Conservation (phyloP, 1,140 invertebrate species). For the Aradophagus sp. region DNA sequence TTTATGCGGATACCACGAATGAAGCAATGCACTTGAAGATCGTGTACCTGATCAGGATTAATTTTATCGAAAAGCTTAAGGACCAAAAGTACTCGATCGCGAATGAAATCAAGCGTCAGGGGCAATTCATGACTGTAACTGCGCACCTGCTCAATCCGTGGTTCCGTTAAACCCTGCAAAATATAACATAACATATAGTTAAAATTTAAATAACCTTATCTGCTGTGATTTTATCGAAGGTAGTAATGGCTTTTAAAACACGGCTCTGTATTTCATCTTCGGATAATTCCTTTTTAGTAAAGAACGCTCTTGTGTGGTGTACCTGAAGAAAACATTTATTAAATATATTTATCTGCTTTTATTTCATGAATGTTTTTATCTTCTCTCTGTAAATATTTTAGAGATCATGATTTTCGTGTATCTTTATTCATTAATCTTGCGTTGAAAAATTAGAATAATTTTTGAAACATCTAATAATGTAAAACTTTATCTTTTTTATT, state of each 20-base stretch:
- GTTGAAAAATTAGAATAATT: no score
- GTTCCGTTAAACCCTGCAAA: slow-evolving; percentile 79
- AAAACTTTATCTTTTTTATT: no score
- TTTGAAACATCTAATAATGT: no score
- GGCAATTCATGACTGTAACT: slow-evolving; percentile 84
- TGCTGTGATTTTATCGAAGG: slow-evolving; percentile 86
- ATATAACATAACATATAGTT: slow-evolving; percentile 71
- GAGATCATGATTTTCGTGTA: no score
- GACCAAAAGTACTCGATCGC: slow-evolving; percentile 91
- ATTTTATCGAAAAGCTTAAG: slow-evolving; percentile 98
- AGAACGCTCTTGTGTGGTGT: no score
- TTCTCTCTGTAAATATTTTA: no score
- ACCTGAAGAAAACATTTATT: no score
- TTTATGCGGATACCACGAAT: slow-evolving; percentile 63
- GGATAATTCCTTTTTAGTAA: slow-evolving; percentile 28
- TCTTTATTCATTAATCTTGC: no score
- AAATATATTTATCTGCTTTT: no score
- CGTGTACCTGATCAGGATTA: slow-evolving; percentile 89
- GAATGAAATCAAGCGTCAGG: slow-evolving; percentile 87
- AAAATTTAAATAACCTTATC: slow-evolving; percentile 79
- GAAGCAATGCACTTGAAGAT: slow-evolving; percentile 62
- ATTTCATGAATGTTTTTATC: no score
- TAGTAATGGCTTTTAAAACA: slow-evolving; percentile 83
- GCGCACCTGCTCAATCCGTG: slow-evolving; percentile 76
- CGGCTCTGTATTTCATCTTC: slow-evolving; percentile 78